Base-by-base conservation (phyloP, 2,113 vertebrate genomes). In the Phylloscopus trochiloides region DNA sequence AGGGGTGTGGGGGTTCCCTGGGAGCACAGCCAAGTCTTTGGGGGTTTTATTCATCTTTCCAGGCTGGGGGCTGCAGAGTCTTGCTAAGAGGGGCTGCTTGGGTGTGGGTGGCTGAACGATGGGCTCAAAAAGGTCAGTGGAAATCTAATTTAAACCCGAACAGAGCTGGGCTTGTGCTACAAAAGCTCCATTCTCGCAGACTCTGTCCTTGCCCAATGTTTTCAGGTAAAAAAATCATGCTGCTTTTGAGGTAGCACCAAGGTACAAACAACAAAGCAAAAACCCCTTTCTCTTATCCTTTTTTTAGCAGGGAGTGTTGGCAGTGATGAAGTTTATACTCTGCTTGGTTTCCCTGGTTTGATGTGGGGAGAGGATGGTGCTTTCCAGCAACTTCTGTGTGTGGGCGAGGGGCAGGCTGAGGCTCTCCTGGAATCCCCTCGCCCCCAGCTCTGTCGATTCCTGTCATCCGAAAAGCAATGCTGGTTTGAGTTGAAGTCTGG, bases 331-430 rank as follows among this genome's bases (percentile, higher is more conserved):
- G 66, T 90, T 79, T 28, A 6, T 48, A 13, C 40, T 78, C 28
- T 81, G 79, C 55, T 48, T 85, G 62, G 29, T 67, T 78, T 91
- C 42, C 81, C 62, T 34, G 28, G 58, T 32, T 90, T 38, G 72
- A 31, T 76, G 82, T 40, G 9, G 77, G 71, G 31, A 63, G 75
- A 29, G 21, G 59, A 58, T 38, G 72, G 82, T 94, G 92, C 67
- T 97, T 95, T 94, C 82, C 90, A 94, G 88, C 82, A 80, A 70
- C 58, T 96, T 95, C 93, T 88, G 76, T 0, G 9, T 55, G 91
- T 92, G 91, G 87, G 94, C 12, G 40, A 86, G 76, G 91, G 82
- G 83, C 82, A 77, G 61, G 79, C 89, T 12, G 11, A 80, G 85
- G 77, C 77, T 61, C 17, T 78, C 62, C 77, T 54, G 94, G 92